These are phyloP conservation scores for Ecliptopera silaceata DNA, from an alignment of 2,888 invertebrate species.

Conservation along the genomic window DNA sequence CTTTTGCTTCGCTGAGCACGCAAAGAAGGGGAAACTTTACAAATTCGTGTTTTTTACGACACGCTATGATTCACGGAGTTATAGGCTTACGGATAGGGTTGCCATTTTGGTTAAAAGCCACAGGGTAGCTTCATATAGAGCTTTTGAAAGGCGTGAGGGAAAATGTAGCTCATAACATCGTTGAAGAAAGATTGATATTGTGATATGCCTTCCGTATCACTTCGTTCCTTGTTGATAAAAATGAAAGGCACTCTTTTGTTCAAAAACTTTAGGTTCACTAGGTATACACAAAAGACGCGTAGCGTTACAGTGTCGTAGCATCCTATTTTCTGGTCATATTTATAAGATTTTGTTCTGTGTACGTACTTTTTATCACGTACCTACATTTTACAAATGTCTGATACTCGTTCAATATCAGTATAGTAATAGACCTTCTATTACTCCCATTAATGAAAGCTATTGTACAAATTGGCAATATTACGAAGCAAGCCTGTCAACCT, in stretches of 20 bases:
- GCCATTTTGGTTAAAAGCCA: slow-evolving; percentile 34
- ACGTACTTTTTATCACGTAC: background rate
- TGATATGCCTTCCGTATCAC: slow-evolving; percentile 21
- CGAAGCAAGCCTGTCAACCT: slow-evolving; percentile 26
- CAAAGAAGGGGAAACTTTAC: slow-evolving; percentile 43
- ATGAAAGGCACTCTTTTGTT: background rate
- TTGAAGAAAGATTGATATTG: slow-evolving; percentile 24
- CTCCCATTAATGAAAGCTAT: slow-evolving; percentile 8
- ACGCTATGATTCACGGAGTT: slow-evolving; percentile 42
- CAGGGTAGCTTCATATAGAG: slow-evolving; percentile 25
- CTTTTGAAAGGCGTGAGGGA: slow-evolving; percentile 17
- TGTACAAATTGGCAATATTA: slow-evolving; percentile 34
- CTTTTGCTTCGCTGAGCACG: slow-evolving; percentile 39
- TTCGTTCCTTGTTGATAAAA: slow-evolving; percentile 16
- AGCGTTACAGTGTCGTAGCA: background rate
- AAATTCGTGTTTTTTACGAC: slow-evolving; percentile 43
- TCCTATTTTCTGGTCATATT: background rate
- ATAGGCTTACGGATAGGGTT: slow-evolving; percentile 39
- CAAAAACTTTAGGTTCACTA: slow-evolving; percentile 2
- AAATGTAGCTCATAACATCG: slow-evolving; percentile 19
- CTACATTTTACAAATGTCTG: background rate
- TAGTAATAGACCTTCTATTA: background rate
- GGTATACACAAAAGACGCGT: slow-evolving; percentile 3
- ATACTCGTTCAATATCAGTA: background rate
- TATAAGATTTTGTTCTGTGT: background rate